Percentiles rank a stretch among this genome's conserved stretches.
These are phyloP conservation scores for Zaprionus bogoriensis DNA, from an alignment of 2,888 invertebrate species.

Conservation along the genomic window DNA sequence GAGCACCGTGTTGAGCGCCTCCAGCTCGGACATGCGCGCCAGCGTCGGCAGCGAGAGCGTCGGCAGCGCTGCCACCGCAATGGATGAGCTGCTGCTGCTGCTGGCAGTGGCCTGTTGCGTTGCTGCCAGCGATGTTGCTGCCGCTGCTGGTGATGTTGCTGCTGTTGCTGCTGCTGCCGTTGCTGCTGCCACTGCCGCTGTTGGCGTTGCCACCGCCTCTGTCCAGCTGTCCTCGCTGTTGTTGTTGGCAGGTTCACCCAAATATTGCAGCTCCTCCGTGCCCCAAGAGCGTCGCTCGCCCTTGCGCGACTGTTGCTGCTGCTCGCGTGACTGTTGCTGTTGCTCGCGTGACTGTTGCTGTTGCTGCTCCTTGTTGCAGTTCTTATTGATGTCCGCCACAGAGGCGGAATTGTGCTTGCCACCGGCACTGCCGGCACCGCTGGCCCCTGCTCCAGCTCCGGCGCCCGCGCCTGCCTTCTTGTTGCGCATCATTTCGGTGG, in stretches of 20 bases:
- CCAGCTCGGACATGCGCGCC: conserved; percentile 74
- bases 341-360: conserved; percentile 22
- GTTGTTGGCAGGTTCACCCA: conserved; percentile 63
- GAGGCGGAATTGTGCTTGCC: conserved; percentile 74
- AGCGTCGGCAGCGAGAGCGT: conserved; percentile 42
- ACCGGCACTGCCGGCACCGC: background rate
- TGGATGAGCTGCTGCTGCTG: background rate
- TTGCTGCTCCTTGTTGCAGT: conserved; percentile 58
- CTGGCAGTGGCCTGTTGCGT: background rate
- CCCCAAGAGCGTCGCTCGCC: conserved; percentile 87
- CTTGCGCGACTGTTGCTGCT: conserved; percentile 50
- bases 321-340: conserved; percentile 8
- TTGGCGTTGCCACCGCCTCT: background rate
- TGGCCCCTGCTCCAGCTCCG: background rate
- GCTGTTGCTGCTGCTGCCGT: background rate
- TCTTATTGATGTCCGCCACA: conserved; percentile 76
- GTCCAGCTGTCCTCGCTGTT: conserved; percentile 20
- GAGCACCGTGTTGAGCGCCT: conserved; percentile 79
- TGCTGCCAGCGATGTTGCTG: conserved; percentile 2
- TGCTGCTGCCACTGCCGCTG: background rate
- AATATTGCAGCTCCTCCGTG: conserved; percentile 85
- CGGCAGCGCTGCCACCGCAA: conserved; percentile 2
- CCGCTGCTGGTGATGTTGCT: conserved; percentile 5
- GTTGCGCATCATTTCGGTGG: conserved; percentile 80
- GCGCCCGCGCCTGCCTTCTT: conserved; percentile 30